Conservation (phyloP, 2,888 invertebrate species). For the Caenorhabditis sinica region DNA sequence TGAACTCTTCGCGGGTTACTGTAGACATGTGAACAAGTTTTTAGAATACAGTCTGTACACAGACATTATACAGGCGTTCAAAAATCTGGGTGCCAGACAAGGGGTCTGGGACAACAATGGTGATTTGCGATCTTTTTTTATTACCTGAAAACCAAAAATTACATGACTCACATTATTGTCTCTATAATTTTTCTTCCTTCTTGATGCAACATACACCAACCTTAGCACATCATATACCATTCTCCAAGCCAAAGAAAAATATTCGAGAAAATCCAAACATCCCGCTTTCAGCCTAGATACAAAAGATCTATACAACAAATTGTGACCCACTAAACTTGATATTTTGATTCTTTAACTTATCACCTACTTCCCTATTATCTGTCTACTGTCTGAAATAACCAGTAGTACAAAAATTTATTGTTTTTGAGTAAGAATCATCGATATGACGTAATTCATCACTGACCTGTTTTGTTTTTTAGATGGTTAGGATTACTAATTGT, state of each 20-base stretch:
- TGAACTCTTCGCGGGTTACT: neutral
- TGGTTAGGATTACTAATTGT: neutral
- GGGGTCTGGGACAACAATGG: no score
- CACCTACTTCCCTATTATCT: no score
- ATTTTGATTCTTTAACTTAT: neutral
- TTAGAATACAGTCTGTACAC: no score
- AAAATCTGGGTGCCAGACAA: neutral
- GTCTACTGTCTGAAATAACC: neutral
- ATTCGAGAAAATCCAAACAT: neutral
- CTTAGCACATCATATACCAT: no score
- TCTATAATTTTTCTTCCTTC: neutral
- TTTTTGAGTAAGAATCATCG: neutral
- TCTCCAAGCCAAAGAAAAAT: no score
- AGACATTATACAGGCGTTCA: neutral
- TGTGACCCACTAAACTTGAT: neutral
- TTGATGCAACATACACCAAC: neutral
- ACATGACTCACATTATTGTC: neutral
- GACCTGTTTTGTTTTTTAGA: constrained; percentile 25
- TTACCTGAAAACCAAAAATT: neutral
- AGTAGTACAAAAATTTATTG: neutral
- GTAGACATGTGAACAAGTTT: neutral
- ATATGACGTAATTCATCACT: constrained; percentile 37
- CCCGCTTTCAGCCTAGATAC: neutral
- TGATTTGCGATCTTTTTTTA: neutral
- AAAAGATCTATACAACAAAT: neutral